Evolutionary conservation across 2,113 vertebrate genomes (phyloP), one percentile per base, ranked within the genome.

Genomic region (Pelecanoides urinatrix): DNA sequence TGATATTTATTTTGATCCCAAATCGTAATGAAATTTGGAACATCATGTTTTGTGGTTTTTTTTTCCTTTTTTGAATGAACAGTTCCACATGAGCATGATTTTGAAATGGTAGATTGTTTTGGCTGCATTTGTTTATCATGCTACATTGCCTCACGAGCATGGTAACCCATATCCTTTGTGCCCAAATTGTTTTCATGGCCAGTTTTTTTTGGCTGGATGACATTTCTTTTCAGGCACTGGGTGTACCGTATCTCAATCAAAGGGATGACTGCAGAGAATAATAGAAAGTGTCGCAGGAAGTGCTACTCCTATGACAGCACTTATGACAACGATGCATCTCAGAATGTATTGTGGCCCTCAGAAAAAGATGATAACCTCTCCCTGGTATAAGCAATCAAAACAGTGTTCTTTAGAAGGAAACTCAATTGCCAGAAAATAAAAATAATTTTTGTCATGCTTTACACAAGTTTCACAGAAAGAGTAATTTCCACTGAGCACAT

Each of bases 91-190:
- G 3, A 86, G 44, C 1, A 2, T 26, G 16, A 52, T 72, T 89
- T 89, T 55, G 19, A 72, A 86, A 42, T 22, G 11, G 42, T 34
- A 7, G 30, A 44, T 68, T 75, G 3, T 44, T 95, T 83, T 73
- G n/a, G 40, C 55, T 70, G 8, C 10, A 10, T 79, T 67, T 62
- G 5, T 13, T 63, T 80, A 47, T 55, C 50, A 38, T 20, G 8
- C 3, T 53, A 7, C 20, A 3, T 38, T 7, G 1, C 11, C 13
- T 73, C 23, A 21, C 11, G 47, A 80, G 19, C 1, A 0, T 2
- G 2, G 13, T 67, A 44, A 44, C 4, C 10, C 34, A 17, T 13
- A n/a, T 36, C 26, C 42, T 12, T 82, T 47, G 9, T 36, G 38
- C 16, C 23, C 34, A 52, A 59, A 71, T 34, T 68, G 17, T 86